Evolutionary conservation across 2,113 vertebrate species (phyloP).

Genomic region (Dasyornis broadbenti): DNA sequence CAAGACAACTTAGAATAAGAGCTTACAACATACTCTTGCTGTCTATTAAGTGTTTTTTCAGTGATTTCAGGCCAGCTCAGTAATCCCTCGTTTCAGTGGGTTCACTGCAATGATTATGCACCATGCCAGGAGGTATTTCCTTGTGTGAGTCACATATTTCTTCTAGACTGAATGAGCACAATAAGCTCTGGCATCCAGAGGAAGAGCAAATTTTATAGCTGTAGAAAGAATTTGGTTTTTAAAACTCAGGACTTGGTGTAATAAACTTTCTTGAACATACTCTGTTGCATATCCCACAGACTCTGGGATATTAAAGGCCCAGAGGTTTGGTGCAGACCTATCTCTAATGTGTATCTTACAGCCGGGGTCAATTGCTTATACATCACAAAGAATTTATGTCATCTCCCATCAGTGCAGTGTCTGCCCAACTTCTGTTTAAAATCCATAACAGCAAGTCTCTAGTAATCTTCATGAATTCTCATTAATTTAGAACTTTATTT

Average conservation of each 20-base stretch:
- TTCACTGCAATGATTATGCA: background rate
- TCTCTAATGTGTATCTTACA: background rate
- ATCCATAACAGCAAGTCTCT: background rate
- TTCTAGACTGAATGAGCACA: background rate
- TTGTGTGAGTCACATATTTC: background rate
- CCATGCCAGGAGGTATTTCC: background rate
- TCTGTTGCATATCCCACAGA: background rate
- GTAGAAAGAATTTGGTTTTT: background rate
- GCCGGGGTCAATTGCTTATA: background rate
- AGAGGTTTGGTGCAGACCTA: background rate
- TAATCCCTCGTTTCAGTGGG: background rate
- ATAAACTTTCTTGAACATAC: background rate
- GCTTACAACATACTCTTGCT: background rate
- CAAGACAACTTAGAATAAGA: background rate
- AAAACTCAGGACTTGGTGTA: background rate
- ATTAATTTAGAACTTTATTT: background rate
- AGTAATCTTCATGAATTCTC: background rate
- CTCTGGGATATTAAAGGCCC: background rate
- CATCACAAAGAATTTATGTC: background rate
- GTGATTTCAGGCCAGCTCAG: background rate
- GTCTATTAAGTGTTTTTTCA: background rate
- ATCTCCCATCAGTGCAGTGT: background rate
- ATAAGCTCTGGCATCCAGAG: background rate
- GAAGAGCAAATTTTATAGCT: background rate
- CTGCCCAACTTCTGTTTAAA: background rate